Conservation (phyloP, 2,113 vertebrate genomes). For the Psammodynastes pulverulentus region DNA sequence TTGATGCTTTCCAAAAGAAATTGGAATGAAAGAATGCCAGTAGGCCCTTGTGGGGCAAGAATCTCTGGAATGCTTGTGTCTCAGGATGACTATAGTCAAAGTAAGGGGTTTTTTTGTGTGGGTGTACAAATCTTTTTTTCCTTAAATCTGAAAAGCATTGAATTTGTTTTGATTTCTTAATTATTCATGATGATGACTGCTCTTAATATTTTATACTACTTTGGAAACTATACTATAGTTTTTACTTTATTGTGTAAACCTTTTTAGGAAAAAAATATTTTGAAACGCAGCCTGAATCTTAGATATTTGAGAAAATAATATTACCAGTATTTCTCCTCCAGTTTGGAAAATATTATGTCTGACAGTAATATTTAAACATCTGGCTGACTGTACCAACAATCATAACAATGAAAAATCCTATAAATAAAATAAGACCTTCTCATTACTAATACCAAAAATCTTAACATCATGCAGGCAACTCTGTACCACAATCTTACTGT, state of each 20-base stretch:
- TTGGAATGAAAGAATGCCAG: background rate
- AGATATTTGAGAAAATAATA: background rate
- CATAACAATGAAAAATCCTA: background rate
- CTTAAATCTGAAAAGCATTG: background rate
- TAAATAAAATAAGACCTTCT: slow-evolving; percentile 18
- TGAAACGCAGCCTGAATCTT: background rate
- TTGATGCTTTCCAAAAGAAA: background rate
- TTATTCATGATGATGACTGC: background rate
- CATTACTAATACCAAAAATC: slow-evolving; percentile 50
- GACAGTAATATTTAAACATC: background rate
- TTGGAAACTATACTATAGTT: background rate
- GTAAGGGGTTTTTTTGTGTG: background rate
- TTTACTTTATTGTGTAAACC: background rate
- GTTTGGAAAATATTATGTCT: background rate
- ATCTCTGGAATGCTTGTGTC: background rate
- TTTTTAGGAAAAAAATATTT: background rate
- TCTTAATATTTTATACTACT: background rate
- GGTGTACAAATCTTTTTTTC: background rate
- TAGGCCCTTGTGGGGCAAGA: background rate
- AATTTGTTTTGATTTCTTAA: background rate
- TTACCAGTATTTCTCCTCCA: background rate
- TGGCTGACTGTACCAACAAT: background rate
- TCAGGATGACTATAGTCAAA: background rate
- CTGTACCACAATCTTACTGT: background rate
- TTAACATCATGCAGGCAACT: slow-evolving; percentile 12